A percentile compares a stretch with the other conserved stretches of the same genome.
phyloP scores from a whole-genome alignment of 2,797 vertebrate genomes.

The Macroramphosus scolopax region DNA sequence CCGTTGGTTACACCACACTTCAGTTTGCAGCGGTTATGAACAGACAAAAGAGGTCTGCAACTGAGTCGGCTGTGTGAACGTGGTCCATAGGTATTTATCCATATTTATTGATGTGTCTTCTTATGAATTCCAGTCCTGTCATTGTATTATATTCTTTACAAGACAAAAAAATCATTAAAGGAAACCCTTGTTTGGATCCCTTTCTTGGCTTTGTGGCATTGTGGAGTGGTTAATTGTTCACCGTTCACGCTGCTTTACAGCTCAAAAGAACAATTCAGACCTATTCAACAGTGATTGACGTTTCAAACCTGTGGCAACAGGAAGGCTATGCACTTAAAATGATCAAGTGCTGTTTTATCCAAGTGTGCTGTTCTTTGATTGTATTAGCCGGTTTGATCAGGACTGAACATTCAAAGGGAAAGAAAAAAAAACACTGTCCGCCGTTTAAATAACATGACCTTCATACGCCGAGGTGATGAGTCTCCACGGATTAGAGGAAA shows the following conservation, averaged over 20 bases:
- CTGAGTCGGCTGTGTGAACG: conserved; percentile 69
- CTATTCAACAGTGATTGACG: not conserved
- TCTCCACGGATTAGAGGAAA: conserved; percentile 30
- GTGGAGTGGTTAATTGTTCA: not conserved
- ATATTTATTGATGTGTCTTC: conserved; percentile 81
- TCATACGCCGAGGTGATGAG: conserved; percentile 24
- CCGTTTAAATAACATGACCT: too few relatives aligned
- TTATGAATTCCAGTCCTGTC: conserved; percentile 79
- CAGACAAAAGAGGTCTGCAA: too few relatives aligned
- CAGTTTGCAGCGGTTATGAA: too few relatives aligned
- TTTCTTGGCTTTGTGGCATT: conserved; percentile 40
- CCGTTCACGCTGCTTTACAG: not conserved
- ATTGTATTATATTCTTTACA: conserved; percentile 82
- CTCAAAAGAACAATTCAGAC: not conserved
- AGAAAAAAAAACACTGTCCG: too few relatives aligned
- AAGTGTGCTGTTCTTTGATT: conserved; percentile 7
- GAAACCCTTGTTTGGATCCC: conserved; percentile 75
- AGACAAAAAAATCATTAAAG: conserved; percentile 80
- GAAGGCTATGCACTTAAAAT: conserved; percentile 3
- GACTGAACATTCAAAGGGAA: conserved; percentile 16
- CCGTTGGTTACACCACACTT: too few relatives aligned
- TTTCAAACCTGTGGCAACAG: not conserved
- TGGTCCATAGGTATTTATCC: conserved; percentile 71
- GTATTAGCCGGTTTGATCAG: too few relatives aligned
- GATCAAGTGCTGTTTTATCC: conserved; percentile 3